Base-by-base conservation (phyloP, 37 sponge, comb jelly and placozoan genomes). In the Aplysina aerophoba region DNA sequence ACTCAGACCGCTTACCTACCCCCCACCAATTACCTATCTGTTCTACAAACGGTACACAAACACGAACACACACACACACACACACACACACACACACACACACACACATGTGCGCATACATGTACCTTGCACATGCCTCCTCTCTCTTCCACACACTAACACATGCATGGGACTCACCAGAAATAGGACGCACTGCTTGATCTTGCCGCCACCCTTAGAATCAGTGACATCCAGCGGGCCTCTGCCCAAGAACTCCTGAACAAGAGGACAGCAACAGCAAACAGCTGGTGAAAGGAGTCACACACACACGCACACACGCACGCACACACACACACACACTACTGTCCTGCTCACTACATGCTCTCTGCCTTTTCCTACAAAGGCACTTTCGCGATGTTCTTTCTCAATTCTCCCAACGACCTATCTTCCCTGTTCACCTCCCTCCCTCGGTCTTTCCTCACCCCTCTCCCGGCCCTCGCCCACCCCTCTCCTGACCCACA, bases 221-320 rank as follows among this genome's bases (percentile, higher is more conserved):
- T 85, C 79, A 27, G 87, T 73, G 12, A 90, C 79, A 73, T 56
- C 59, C 25, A 90, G 87, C 0, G 91, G 91, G 6, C 91, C 91
- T 68, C 91, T 39, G 20, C 86, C 87, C 44, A 90, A 31, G 59
- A 82, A 90, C 57, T 83, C 82, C 91, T 90, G 83, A 24, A 55
- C 15, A 36, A 24, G 30, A 73, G 6, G 77, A 24, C 59, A 57
- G 17, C 1, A 17, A 34, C n/a, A n/a, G 41, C 16, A n/a, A 30
- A 15, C 80, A 54, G 15, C 38, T 60, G 12, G 41, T 27, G 24
- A 60, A 81, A 27, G 4, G 40, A 57, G 80, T 58, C 50, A 73
- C 13, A 13, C 77, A 62, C 5, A 57, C 63, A 12, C 63, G 27
- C 59, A 3, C 4, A 3, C 63, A 62, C 12, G 4, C 63, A 62